A percentile compares a stretch with the other conserved stretches of the same genome.
Evolutionary conservation across 1,140 invertebrate species (phyloP).

Genomic region (Drosophila pseudoobscura): DNA sequence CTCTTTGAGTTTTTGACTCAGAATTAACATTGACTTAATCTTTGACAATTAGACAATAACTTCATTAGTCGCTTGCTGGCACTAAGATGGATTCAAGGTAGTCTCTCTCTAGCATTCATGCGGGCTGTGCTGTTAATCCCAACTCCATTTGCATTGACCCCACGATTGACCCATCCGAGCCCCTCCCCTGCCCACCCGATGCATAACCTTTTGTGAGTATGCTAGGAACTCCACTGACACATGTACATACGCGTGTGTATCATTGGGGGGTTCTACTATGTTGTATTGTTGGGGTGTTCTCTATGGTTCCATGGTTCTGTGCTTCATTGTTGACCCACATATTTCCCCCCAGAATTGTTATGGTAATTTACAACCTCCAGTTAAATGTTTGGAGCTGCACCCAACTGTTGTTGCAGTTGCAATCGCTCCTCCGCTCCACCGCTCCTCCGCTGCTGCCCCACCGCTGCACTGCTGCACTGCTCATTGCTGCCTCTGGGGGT

Average conservation of each 20-base stretch:
- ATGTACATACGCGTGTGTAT: background rate
- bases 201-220: slow-evolving; percentile 24
- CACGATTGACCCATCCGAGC: background rate
- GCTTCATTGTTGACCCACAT: slow-evolving; percentile 63
- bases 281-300: background rate
- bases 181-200: background rate
- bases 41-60: slow-evolving; percentile 24
- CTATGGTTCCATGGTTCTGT: slow-evolving; percentile 5
- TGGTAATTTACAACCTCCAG: slow-evolving; percentile 74
- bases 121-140: slow-evolving; percentile 28
- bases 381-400: slow-evolving; percentile 64
- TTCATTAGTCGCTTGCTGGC: slow-evolving; percentile 38
- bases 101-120: slow-evolving; percentile 13
- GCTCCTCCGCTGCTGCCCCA: slow-evolving; percentile 38
- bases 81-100: slow-evolving; percentile 26
- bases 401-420: slow-evolving; percentile 36
- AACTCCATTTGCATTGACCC: slow-evolving; percentile 21
- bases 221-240: slow-evolving; percentile 39
- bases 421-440: background rate
- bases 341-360: slow-evolving; percentile 59
- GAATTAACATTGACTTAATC: slow-evolving; percentile 17
- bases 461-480: slow-evolving; percentile 31
- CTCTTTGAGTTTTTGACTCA: too few species aligned
- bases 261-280: slow-evolving; percentile 1
- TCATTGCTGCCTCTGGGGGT: slow-evolving; percentile 16